phyloP scores from a whole-genome alignment of 2,888 invertebrate genomes.

The Phengaris arion region DNA sequence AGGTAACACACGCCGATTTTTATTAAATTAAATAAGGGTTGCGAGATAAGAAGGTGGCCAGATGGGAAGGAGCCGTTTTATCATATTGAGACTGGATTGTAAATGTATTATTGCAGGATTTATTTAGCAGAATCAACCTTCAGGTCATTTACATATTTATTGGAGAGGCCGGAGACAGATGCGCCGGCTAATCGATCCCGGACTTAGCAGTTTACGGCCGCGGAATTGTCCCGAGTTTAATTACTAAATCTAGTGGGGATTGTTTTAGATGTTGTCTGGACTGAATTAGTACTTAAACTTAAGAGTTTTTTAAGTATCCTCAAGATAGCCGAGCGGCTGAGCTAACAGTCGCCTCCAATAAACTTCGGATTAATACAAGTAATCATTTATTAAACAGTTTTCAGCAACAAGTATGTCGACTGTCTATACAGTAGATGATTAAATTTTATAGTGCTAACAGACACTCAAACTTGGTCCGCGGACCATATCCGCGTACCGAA shows the following conservation, averaged over 20 bases:
- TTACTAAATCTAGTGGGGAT: neutral
- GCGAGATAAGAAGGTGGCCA: too few species aligned
- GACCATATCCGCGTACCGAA: too few species aligned
- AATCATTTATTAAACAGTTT: neutral
- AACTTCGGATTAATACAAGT: neutral
- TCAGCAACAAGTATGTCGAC: neutral
- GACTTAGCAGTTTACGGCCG: neutral
- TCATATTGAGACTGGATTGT: too few species aligned
- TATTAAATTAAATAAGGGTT: too few species aligned
- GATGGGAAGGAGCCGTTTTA: too few species aligned
- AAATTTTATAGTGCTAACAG: neutral
- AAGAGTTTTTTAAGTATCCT: neutral
- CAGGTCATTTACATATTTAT: slow-evolving; percentile 2
- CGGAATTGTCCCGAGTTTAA: slow-evolving; percentile 2
- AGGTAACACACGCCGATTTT: too few species aligned
- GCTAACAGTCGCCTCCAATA: neutral
- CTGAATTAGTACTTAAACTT: neutral
- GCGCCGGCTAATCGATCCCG: neutral
- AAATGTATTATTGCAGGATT: too few species aligned
- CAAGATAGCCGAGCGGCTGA: neutral
- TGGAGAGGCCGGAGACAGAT: neutral
- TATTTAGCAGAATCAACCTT: too few species aligned
- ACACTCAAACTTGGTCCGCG: too few species aligned
- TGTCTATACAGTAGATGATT: neutral
- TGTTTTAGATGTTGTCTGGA: neutral